These are phyloP conservation scores for Apantesis nais DNA, from an alignment of 2,888 invertebrate genomes.

Conservation along the genomic window DNA sequence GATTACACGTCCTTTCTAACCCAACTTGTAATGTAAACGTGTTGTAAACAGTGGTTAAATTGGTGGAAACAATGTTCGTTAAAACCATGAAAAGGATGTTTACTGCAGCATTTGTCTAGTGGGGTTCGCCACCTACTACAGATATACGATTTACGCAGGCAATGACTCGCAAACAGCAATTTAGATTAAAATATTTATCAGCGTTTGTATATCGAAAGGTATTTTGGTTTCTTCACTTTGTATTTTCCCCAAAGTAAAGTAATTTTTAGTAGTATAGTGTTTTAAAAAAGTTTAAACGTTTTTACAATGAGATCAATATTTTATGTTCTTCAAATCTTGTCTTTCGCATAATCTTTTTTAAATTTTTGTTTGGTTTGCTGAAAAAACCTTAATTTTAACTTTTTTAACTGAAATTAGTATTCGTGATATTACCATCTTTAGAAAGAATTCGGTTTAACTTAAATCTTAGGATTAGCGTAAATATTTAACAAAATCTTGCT, in stretches of 20 bases:
- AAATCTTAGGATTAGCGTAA: too few species aligned
- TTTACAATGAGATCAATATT: background rate
- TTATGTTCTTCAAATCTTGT: background rate
- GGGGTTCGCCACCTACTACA: slow-evolving; percentile 51
- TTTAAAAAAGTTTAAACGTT: background rate
- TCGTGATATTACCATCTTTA: too few species aligned
- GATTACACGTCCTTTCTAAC: slow-evolving; percentile 19
- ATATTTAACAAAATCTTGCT: too few species aligned
- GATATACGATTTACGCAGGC: slow-evolving; percentile 58
- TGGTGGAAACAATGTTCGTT: slow-evolving; percentile 55
- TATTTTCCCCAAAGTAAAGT: background rate
- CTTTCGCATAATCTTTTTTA: too few species aligned
- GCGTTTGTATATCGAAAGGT: slow-evolving; percentile 12
- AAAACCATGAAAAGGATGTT: slow-evolving; percentile 58
- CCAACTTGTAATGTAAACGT: slow-evolving; percentile 29
- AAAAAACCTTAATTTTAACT: background rate
- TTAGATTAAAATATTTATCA: slow-evolving; percentile 36
- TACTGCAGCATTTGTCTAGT: slow-evolving; percentile 60
- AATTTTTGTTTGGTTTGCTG: background rate
- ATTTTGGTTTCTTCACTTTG: background rate
- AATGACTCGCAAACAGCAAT: slow-evolving; percentile 55
- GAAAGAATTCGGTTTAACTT: too few species aligned
- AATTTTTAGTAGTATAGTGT: background rate
- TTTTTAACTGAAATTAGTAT: too few species aligned
- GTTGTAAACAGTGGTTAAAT: slow-evolving; percentile 45